Conservation (phyloP, 2,888 invertebrate genomes). For the Leucoma salicis region DNA sequence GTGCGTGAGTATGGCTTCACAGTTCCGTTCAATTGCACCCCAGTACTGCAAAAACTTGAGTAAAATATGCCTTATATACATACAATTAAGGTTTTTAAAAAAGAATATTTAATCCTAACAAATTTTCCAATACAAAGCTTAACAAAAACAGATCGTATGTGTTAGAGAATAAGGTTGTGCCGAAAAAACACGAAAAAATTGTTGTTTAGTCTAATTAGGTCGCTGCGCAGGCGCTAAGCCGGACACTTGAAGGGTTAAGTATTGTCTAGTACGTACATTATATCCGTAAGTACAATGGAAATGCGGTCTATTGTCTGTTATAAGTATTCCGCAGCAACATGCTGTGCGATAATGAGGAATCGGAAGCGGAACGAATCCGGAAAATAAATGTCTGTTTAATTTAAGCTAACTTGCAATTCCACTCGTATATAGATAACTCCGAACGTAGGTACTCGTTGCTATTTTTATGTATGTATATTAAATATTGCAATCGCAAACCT, state of each 20-base stretch:
- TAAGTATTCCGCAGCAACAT: neutral
- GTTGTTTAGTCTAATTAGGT: slow-evolving; percentile 25
- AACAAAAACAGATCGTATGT: slow-evolving; percentile 1
- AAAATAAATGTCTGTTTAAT: too few relatives aligned
- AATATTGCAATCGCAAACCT: too few relatives aligned
- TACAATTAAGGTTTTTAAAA: neutral
- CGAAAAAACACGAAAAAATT: neutral
- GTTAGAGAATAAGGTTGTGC: neutral
- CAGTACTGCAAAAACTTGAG: neutral
- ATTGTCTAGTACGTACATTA: slow-evolving; percentile 25
- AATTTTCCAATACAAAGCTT: neutral
- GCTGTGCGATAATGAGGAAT: neutral
- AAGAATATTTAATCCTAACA: neutral
- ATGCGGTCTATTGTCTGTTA: slow-evolving; percentile 2
- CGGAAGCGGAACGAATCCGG: neutral
- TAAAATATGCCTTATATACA: slow-evolving; percentile 7
- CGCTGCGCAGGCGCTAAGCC: slow-evolving; percentile 39
- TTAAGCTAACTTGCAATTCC: too few relatives aligned
- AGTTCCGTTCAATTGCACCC: slow-evolving; percentile 55
- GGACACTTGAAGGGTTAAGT: slow-evolving; percentile 44
- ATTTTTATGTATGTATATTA: too few relatives aligned
- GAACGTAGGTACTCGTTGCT: too few relatives aligned
- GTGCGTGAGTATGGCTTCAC: slow-evolving; percentile 76
- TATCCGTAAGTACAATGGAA: slow-evolving; percentile 17
- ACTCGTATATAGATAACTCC: too few relatives aligned